phyloP scores from a whole-genome alignment of 2,888 invertebrate genomes.

The Hemicrepidius hirtus region DNA sequence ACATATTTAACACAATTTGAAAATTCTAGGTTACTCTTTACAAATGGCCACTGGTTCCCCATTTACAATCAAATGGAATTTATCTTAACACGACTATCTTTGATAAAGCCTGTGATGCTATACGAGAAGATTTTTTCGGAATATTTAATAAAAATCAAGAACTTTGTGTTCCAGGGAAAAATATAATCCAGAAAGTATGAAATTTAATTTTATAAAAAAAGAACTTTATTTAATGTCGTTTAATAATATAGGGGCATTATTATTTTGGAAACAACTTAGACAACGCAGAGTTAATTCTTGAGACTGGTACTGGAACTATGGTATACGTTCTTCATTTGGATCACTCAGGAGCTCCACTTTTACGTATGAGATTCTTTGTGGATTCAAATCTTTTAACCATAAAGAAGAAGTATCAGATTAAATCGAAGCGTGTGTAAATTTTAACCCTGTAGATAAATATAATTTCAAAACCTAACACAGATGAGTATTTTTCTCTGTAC shows the following conservation, averaged over 20 bases:
- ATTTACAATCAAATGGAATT: not conserved
- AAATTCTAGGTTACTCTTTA: not conserved
- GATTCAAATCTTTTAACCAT: not conserved
- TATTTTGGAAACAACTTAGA: not conserved
- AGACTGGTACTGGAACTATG: not conserved
- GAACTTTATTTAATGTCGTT: not conserved
- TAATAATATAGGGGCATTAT: constrained; percentile 19
- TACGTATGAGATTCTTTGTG: constrained; percentile 3
- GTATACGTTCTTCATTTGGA: not conserved
- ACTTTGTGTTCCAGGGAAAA: not conserved
- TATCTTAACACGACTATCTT: not conserved
- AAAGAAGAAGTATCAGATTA: not conserved
- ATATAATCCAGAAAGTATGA: constrained; percentile 1
- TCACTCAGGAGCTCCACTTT: not conserved
- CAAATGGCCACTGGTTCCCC: not conserved
- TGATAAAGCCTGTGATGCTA: not conserved
- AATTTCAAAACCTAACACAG: too few relatives aligned
- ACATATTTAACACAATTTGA: too few relatives aligned
- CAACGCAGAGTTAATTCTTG: not conserved
- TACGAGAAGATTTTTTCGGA: not conserved
- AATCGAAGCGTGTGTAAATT: too few relatives aligned
- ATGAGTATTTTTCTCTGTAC: too few relatives aligned
- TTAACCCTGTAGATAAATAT: too few relatives aligned
- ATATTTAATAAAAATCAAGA: not conserved
- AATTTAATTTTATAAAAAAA: not conserved